Evolutionary conservation across 2,888 invertebrate species (phyloP), one percentile per base, ranked within the genome.

Genomic region (Synanthedon vespiformis): DNA sequence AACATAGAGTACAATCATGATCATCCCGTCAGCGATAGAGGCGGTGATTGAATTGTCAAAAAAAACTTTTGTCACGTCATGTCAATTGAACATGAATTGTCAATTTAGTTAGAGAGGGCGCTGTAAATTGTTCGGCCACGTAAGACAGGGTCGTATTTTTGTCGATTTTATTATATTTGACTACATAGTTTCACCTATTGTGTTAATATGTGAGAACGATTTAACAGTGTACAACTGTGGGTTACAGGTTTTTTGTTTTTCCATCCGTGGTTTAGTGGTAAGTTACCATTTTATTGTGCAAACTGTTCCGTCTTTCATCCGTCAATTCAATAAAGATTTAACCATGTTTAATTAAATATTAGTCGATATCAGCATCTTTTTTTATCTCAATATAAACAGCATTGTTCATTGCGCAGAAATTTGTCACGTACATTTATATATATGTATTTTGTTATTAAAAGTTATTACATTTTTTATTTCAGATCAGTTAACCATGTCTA

Each of bases 101-200:
- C 75, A 74, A 77, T 79, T 71, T 59, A 34, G 63, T 70, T 18
- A 1, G n/a, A 86, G 86, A 84, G 82, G 85, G 83, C 86, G 85
- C 84, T 82, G 64, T 66, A 68, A 73, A 76, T 81, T 74, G 77
- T 78, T 79, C 85, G 76, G 86, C 87, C 87, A 87, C 87, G 87
- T 87, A 87, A 85, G 87, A 84, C 83, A 79, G 81, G 85, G 80
- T 83, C 77, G 82, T 81, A 81, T 81, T 84, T 81, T 84, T 74
- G 74, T 77, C 74, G 73, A 70, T 70, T 74, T 72, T 70, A 72
- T 67, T 74, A 72, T 49, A 12, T 68, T 79, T 72, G 77, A 75
- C 73, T 76, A 72, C 70, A 69, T 72, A 78, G 69, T 68, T 75
- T 75, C 69, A 67, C 67, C 63, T 68, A 68, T 65, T 71, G 68